These are phyloP conservation scores for Urocitellus parryii DNA, from an alignment of 2,113 vertebrate species.

Conservation along the genomic window DNA sequence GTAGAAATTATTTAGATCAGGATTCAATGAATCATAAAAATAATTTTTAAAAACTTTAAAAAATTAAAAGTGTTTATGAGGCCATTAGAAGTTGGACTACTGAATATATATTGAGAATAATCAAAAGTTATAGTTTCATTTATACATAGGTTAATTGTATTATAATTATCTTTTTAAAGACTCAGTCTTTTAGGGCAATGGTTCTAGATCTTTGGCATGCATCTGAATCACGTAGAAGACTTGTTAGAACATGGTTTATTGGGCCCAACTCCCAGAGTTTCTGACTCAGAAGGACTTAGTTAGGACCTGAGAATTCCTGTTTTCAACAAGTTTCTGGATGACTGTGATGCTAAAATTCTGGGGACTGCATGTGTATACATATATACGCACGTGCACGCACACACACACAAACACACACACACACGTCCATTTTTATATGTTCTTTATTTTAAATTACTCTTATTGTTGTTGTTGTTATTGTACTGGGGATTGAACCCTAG, in stretches of 20 bases:
- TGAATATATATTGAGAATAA: constrained; percentile 11
- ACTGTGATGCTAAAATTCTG: background rate
- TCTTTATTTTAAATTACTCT: too few species aligned
- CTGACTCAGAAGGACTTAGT: background rate
- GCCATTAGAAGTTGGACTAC: constrained; percentile 9
- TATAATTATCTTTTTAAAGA: background rate
- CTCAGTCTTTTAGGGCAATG: background rate
- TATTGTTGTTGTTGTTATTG: too few species aligned
- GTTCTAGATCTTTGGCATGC: background rate
- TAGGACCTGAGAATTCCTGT: background rate
- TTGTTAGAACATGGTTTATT: background rate
- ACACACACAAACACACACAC: too few species aligned
- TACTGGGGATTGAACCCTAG: too few species aligned
- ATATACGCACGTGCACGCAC: too few species aligned
- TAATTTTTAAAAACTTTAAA: background rate
- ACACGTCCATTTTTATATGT: too few species aligned
- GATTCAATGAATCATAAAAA: background rate
- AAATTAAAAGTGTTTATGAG: background rate
- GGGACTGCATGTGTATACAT: background rate
- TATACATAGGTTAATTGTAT: background rate
- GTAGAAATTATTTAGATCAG: background rate
- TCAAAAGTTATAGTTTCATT: background rate
- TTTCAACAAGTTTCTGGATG: constrained; percentile 2
- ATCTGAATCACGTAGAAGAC: background rate
- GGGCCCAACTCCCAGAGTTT: background rate